Evolutionary conservation across 1,140 invertebrate genomes (phyloP).

Genomic region (Reticulitermes speratus): DNA sequence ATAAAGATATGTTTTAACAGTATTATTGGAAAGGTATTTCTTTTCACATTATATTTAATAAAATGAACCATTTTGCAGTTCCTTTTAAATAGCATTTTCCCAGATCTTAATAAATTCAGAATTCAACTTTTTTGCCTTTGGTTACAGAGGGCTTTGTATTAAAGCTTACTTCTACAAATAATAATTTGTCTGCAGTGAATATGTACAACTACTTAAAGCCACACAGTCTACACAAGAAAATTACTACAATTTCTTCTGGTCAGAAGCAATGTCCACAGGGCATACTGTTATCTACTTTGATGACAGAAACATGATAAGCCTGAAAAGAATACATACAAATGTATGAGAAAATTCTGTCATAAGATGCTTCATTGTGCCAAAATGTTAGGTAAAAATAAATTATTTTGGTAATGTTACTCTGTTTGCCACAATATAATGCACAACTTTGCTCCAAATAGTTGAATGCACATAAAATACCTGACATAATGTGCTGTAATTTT

Average conservation of each 20-base stretch:
- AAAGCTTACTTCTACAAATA: background rate
- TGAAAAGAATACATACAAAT: constrained; percentile 45
- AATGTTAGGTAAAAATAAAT: no score
- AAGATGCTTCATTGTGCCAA: background rate
- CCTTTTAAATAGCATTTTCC: background rate
- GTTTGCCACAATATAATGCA: background rate
- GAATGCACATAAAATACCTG: background rate
- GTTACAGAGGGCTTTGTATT: background rate
- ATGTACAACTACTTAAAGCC: constrained; percentile 12
- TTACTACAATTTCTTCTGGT: background rate
- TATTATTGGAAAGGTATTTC: background rate
- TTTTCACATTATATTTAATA: background rate
- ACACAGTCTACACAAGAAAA: background rate
- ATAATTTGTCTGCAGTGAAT: background rate
- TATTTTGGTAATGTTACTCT: no score
- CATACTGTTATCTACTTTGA: constrained; percentile 51
- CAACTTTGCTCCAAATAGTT: background rate
- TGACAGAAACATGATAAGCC: constrained; percentile 62
- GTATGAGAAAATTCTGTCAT: constrained; percentile 20
- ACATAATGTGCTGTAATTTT: no score
- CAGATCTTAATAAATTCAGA: background rate
- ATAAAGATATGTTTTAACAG: background rate
- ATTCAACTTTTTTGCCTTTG: background rate
- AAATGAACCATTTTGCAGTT: background rate
- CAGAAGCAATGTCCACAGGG: background rate